Conservation (phyloP, 2,888 invertebrate species). For the Nomada hirtipes region DNA sequence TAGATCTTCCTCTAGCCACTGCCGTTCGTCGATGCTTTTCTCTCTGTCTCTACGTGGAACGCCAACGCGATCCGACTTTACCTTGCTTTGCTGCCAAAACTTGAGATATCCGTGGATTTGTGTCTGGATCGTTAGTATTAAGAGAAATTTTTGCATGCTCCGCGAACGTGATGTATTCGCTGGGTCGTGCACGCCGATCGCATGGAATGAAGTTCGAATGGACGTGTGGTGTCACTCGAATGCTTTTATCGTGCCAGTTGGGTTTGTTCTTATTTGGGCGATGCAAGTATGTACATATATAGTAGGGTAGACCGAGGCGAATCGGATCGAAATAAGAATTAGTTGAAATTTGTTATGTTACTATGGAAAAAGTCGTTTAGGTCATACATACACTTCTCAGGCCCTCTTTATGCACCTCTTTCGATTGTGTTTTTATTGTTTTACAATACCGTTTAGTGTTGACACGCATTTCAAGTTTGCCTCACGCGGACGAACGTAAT, state of each 20-base stretch:
- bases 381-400: no score
- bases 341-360: no score
- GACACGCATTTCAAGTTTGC: no score
- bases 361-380: no score
- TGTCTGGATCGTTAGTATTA: conserved; percentile 30
- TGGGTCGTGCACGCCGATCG: neutral
- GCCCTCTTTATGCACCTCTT: no score
- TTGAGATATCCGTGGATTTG: conserved; percentile 39
- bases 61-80: conserved; percentile 39
- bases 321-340: no score
- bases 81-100: conserved; percentile 40
- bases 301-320: no score
- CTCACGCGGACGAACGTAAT: no score
- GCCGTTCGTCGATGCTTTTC: conserved; percentile 17
- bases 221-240: neutral
- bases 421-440: no score
- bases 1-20: neutral
- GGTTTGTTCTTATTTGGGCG: neutral
- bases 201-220: neutral
- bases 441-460: no score
- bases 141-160: conserved; percentile 6
- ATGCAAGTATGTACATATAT: neutral
- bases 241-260: neutral
- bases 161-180: conserved; percentile 18
- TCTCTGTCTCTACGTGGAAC: conserved; percentile 28